Evolutionary conservation across 2,888 invertebrate genomes (phyloP).

Genomic region (Drosophila kanekoi): DNA sequence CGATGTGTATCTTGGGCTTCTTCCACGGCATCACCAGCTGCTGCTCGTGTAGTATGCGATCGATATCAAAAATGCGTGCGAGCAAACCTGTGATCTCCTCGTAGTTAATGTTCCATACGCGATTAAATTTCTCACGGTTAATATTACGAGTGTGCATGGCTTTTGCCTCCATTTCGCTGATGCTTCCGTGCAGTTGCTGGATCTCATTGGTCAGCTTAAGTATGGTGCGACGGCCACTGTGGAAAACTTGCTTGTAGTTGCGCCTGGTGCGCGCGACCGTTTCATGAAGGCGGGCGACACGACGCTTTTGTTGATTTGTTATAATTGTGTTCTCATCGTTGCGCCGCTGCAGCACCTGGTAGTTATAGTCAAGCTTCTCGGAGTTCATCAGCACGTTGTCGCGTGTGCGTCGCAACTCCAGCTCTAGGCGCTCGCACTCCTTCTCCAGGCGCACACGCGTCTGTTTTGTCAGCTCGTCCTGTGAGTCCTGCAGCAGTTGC

Average conservation of each 20-base stretch:
- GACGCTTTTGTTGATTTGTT: constrained; percentile 91
- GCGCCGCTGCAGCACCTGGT: constrained; percentile 93
- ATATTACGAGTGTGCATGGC: constrained; percentile 87
- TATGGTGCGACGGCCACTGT: constrained; percentile 88
- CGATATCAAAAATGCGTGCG: constrained; percentile 86
- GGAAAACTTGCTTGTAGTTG: constrained; percentile 89
- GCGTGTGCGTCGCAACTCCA: constrained; percentile 92
- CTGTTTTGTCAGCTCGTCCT: constrained; percentile 90
- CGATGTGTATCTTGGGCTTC: constrained; percentile 80
- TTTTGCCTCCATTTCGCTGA: constrained; percentile 90
- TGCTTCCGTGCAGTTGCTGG: constrained; percentile 88
- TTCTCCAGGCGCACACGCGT: constrained; percentile 90
- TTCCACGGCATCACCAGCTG: constrained; percentile 87
- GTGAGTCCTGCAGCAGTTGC: constrained; percentile 88
- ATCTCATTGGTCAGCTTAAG: constrained; percentile 89
- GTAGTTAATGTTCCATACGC: constrained; percentile 88
- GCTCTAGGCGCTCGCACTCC: constrained; percentile 90
- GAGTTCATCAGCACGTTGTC: constrained; percentile 93
- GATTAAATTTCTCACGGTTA: constrained; percentile 73
- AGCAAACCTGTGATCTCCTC: constrained; percentile 86
- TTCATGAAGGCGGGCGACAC: constrained; percentile 92
- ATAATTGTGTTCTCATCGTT: constrained; percentile 94
- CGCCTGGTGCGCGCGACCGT: constrained; percentile 88
- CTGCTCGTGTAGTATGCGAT: constrained; percentile 88
- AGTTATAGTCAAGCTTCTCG: constrained; percentile 96